Evolutionary conservation across 64 coral and sea anemone genomes (phyloP).

Genomic region (Pocillopora damicornis): DNA sequence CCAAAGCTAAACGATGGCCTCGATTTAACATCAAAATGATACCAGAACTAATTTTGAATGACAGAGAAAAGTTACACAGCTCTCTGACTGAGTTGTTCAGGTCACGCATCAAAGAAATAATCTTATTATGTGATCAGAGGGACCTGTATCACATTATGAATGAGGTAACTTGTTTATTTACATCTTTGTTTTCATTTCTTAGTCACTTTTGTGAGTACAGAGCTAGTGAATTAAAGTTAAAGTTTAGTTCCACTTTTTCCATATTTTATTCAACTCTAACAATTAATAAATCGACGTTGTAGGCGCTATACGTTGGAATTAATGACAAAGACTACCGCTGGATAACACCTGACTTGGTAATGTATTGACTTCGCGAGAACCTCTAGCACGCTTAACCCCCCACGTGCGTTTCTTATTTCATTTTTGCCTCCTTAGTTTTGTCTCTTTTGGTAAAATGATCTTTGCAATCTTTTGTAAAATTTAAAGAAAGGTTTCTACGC

Average conservation of each 20-base stretch:
- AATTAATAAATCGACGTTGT: not conserved
- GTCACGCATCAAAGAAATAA: constrained; percentile 42
- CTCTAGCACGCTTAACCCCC: no score
- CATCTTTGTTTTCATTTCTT: not conserved
- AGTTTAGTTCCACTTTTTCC: no score
- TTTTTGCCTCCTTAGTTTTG: no score
- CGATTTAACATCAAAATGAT: constrained; percentile 56
- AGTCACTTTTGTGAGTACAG: not conserved
- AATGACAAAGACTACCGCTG: constrained; percentile 49
- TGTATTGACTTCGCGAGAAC: not conserved
- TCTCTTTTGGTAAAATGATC: no score
- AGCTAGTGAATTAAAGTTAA: no score
- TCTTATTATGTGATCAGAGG: constrained; percentile 55
- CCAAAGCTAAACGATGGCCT: constrained; percentile 13
- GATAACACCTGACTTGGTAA: constrained; percentile 53
- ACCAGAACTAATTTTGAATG: constrained; percentile 24
- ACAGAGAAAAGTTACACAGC: not conserved
- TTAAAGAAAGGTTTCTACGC: no score
- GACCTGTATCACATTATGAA: constrained; percentile 55
- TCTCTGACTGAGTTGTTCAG: constrained; percentile 1
- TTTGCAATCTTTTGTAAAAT: no score
- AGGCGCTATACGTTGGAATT: constrained; percentile 56
- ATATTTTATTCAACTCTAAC: no score
- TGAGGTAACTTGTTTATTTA: constrained; percentile 6
- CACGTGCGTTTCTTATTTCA: no score